Evolutionary conservation across 2,888 invertebrate genomes (phyloP).

Genomic region (Drosophila siamana): DNA sequence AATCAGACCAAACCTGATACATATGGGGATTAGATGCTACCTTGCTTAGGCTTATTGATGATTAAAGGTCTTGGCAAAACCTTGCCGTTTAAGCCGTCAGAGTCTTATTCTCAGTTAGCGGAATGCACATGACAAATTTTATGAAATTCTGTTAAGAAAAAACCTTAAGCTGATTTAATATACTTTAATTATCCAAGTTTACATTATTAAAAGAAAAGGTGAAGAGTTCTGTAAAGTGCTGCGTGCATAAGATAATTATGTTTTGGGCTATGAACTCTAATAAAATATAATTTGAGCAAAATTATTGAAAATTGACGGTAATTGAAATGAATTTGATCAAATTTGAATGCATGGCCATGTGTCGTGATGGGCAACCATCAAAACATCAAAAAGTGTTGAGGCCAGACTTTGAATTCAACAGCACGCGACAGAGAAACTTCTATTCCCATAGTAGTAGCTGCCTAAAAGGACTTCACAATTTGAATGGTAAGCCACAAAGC

Average conservation of each 20-base stretch:
- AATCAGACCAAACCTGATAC: no score
- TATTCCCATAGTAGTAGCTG: background rate
- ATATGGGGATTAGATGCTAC: no score
- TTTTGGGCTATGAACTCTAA: slow-evolving; percentile 51
- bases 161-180: background rate
- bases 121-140: no score
- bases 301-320: slow-evolving; percentile 81
- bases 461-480: slow-evolving; percentile 53
- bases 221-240: background rate
- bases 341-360: slow-evolving; percentile 72
- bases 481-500: slow-evolving; percentile 17
- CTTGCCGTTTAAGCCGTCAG: no score
- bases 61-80: no score
- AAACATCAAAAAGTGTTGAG: slow-evolving; percentile 66
- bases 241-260: slow-evolving; percentile 56
- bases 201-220: background rate
- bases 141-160: no score
- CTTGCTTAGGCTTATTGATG: no score
- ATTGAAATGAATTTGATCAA: slow-evolving; percentile 81
- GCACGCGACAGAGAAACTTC: slow-evolving; percentile 61
- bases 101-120: no score
- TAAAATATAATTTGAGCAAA: slow-evolving; percentile 76
- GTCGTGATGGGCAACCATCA: slow-evolving; percentile 72
- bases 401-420: slow-evolving; percentile 39
- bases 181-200: background rate